Conservation (phyloP, 2,797 vertebrate genomes). For the Buphagus erythrorhynchus region DNA sequence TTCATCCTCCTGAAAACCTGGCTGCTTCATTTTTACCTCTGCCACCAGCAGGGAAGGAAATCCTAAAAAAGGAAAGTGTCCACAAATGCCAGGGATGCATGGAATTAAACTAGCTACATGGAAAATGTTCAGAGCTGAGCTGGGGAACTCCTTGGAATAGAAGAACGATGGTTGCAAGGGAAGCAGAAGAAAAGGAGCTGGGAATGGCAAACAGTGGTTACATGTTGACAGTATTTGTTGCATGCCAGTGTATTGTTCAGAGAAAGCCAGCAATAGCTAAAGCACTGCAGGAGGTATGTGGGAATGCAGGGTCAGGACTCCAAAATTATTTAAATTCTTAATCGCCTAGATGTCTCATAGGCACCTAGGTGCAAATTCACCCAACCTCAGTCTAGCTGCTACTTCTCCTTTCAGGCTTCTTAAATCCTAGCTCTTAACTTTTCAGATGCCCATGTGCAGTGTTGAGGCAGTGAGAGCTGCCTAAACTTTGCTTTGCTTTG, state of each 20-base stretch:
- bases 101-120: neutral
- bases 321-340: neutral
- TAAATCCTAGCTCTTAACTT: neutral
- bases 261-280: neutral
- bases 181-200: neutral
- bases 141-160: neutral
- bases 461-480: neutral
- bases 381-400: neutral
- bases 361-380: neutral
- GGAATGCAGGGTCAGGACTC: neutral
- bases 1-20: neutral
- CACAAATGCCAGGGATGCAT: neutral
- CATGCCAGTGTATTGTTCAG: neutral
- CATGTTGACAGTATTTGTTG: neutral
- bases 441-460: neutral
- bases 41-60: neutral
- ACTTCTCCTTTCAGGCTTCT: neutral
- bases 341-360: neutral
- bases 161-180: neutral
- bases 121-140: neutral
- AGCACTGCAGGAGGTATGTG: neutral
- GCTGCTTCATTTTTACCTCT: neutral
- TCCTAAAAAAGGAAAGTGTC: neutral
- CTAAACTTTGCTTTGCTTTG: neutral
- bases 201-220: neutral